phyloP scores from a whole-genome alignment of 2,113 vertebrate genomes.

The Leptobrachium leishanense region DNA sequence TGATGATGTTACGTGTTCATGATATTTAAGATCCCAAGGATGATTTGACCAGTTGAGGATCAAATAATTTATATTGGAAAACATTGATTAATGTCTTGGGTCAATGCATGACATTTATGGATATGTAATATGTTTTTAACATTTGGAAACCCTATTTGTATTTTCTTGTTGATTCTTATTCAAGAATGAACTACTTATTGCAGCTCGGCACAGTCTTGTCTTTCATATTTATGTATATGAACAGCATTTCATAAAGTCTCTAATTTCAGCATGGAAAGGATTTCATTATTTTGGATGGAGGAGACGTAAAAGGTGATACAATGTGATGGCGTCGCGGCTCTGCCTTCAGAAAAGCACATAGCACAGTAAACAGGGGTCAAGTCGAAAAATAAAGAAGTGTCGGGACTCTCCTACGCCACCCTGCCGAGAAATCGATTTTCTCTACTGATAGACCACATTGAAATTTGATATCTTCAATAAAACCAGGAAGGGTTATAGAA shows the following conservation, averaged over 20 bases:
- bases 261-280: background rate
- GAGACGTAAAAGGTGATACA: no score
- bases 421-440: no score
- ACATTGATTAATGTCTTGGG: background rate
- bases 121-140: background rate
- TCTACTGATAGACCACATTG: no score
- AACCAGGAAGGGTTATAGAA: no score
- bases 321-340: no score
- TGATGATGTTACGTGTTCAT: background rate
- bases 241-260: background rate
- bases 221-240: background rate
- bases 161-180: background rate
- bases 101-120: background rate
- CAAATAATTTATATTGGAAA: background rate
- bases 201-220: background rate
- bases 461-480: no score
- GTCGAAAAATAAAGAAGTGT: no score
- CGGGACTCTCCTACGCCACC: no score
- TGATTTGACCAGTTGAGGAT: background rate
- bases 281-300: background rate
- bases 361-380: no score
- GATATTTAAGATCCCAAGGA: background rate
- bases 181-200: background rate
- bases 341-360: no score
- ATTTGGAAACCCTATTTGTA: background rate